These are phyloP conservation scores for Herpailurus yagouaroundi DNA, from an alignment of 2,113 vertebrate species.

Conservation along the genomic window DNA sequence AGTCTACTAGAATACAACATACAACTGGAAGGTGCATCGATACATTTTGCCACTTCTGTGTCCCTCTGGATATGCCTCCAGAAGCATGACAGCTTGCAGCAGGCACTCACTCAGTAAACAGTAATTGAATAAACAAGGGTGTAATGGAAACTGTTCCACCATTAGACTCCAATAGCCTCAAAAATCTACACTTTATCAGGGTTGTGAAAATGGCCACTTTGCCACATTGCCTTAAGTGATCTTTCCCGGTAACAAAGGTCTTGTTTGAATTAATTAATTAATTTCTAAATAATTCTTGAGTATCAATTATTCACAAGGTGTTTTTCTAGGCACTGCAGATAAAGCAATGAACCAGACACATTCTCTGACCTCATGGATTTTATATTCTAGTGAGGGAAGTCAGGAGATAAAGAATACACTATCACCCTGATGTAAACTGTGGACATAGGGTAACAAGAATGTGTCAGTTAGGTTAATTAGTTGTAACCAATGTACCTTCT, in stretches of 20 bases:
- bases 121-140: neutral
- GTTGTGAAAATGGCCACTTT: neutral
- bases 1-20: neutral
- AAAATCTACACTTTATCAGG: neutral
- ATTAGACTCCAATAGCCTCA: neutral
- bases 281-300: neutral
- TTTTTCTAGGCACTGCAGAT: constrained; percentile 10
- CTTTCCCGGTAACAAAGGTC: neutral
- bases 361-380: neutral
- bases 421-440: neutral
- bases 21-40: neutral
- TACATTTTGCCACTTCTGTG: too few relatives aligned
- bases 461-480: neutral
- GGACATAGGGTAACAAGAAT: neutral
- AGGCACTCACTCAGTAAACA: neutral
- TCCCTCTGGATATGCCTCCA: neutral
- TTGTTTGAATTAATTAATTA: neutral
- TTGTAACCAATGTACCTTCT: neutral
- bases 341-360: neutral
- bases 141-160: rapidly evolving
- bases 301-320: neutral
- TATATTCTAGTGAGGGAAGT: neutral
- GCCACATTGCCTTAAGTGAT: neutral
- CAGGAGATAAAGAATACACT: neutral
- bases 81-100: neutral